phyloP scores from a whole-genome alignment of 1,140 invertebrate genomes.

The Aphidius ervi region DNA sequence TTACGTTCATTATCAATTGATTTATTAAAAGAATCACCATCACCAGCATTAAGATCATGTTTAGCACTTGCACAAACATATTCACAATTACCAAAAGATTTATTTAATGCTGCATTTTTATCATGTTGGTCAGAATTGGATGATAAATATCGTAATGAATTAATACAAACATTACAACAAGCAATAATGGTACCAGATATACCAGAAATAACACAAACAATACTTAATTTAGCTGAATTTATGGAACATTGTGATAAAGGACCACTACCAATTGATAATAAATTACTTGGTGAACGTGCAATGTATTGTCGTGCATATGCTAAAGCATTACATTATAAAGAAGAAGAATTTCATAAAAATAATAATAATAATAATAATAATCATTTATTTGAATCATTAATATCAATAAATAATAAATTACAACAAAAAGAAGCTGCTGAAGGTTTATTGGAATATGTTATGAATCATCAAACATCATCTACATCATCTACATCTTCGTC shows the following conservation, averaged over 20 bases:
- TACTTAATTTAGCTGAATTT: conserved; percentile 97
- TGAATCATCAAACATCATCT: conserved; percentile 58
- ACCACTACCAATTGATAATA: conserved; percentile 83
- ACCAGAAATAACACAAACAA: conserved; percentile 95
- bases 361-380: conserved; percentile 58
- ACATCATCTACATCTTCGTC: too few relatives aligned
- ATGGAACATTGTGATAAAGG: conserved; percentile 99
- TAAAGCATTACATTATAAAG: conserved; percentile 98
- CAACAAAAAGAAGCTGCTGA: conserved; percentile 97
- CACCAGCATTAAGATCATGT: conserved; percentile 86
- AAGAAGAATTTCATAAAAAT: conserved; percentile 85
- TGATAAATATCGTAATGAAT: conserved; percentile 75
- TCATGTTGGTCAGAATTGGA: conserved; percentile 97
- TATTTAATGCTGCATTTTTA: conserved; percentile 98
- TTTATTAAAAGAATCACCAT: conserved; percentile 92
- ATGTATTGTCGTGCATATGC: conserved; percentile 86
- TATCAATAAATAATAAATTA: conserved; percentile 98
- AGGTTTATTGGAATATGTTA: conserved; percentile 86
- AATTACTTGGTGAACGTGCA: conserved; percentile 74
- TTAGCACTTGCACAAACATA: conserved; percentile 91
- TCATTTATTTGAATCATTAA: conserved; percentile 87
- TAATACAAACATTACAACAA: conserved; percentile 83
- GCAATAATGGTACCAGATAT: conserved; percentile 89
- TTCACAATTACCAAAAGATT: conserved; percentile 85
- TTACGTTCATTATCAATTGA: conserved; percentile 85